phyloP scores from a whole-genome alignment of 2,888 invertebrate species.

The Nomada lathburiana region DNA sequence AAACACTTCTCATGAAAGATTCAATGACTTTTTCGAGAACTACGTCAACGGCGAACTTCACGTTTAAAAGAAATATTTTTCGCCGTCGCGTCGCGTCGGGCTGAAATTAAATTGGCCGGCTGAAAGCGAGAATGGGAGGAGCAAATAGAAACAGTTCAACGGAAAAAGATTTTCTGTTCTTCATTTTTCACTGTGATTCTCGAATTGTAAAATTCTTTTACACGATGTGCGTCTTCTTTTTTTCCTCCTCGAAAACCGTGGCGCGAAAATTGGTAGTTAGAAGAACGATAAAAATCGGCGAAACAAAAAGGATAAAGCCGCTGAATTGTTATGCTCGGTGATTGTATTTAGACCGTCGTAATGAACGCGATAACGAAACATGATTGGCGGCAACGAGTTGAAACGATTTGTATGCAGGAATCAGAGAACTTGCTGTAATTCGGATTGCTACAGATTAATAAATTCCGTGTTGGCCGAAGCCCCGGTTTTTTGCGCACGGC shows the following conservation, averaged over 20 bases:
- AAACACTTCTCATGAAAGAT: conserved; percentile 51
- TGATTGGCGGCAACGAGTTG: conserved; percentile 4
- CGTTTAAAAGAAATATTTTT: conserved; percentile 28
- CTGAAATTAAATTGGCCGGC: not conserved
- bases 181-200: too few species aligned
- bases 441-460: conserved; percentile 38
- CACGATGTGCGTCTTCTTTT: not conserved
- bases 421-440: conserved; percentile 1
- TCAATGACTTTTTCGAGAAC: conserved; percentile 37
- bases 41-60: conserved; percentile 10
- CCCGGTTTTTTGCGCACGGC: not conserved
- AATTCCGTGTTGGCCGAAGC: conserved; percentile 5
- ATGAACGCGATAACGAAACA: not conserved
- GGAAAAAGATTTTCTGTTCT: not conserved
- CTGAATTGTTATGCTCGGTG: too few species aligned
- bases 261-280: not conserved
- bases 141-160: not conserved
- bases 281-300: not conserved
- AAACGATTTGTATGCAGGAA: conserved; percentile 25
- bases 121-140: not conserved
- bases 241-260: not conserved
- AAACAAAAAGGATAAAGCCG: not conserved
- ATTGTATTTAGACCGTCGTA: too few species aligned
- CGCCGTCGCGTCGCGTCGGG: not conserved
- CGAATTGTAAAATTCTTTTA: too few species aligned